These are phyloP conservation scores for Oxyscelio sp. DNA, from an alignment of 2,888 invertebrate species.

Conservation along the genomic window DNA sequence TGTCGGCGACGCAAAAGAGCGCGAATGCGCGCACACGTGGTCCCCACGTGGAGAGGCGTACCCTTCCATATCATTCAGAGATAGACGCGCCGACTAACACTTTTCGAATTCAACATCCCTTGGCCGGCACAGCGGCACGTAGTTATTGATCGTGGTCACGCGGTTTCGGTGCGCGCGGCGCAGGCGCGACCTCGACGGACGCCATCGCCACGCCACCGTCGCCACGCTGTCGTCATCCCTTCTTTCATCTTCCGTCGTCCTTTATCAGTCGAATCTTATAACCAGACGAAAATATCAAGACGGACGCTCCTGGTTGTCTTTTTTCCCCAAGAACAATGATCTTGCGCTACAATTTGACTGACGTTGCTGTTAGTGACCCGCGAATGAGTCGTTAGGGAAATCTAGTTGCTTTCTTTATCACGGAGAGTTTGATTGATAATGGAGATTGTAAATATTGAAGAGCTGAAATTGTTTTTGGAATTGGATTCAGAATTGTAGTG, in stretches of 20 bases:
- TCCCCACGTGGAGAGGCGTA: slow-evolving; percentile 87
- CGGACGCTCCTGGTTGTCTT: not conserved
- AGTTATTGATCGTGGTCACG: slow-evolving; percentile 88
- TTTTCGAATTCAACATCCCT: slow-evolving; percentile 88
- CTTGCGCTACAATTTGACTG: too few species aligned
- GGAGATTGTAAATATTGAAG: too few species aligned
- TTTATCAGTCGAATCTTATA: slow-evolving; percentile 26
- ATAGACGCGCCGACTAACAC: slow-evolving; percentile 89
- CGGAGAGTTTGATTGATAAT: too few species aligned
- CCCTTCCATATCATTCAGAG: slow-evolving; percentile 89
- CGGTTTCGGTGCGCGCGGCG: slow-evolving; percentile 89
- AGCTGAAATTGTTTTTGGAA: too few species aligned
- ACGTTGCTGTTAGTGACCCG: too few species aligned
- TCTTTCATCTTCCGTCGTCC: slow-evolving; percentile 70
- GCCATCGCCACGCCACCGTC: slow-evolving; percentile 89
- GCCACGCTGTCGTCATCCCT: slow-evolving; percentile 87
- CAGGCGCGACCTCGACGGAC: slow-evolving; percentile 89
- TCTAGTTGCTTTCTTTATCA: too few species aligned
- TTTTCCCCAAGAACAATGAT: too few species aligned
- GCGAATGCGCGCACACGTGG: slow-evolving; percentile 87
- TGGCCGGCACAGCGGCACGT: slow-evolving; percentile 82
- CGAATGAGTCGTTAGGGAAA: too few species aligned
- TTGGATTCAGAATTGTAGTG: too few species aligned
- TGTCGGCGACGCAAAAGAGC: slow-evolving; percentile 78
- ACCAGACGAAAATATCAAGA: not conserved